phyloP scores from a whole-genome alignment of 2,797 vertebrate genomes.

The Atherinosoma microstoma region DNA sequence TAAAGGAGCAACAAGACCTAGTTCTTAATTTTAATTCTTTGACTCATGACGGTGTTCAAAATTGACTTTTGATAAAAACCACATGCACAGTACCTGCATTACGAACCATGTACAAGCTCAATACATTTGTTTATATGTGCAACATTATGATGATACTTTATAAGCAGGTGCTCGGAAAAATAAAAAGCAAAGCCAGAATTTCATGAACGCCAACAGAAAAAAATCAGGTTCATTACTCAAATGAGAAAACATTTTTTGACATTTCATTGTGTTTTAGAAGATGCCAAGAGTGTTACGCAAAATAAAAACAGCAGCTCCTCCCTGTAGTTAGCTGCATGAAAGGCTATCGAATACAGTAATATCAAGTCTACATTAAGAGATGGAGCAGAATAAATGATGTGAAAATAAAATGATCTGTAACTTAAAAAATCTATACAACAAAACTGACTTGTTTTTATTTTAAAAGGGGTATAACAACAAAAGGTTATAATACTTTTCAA shows the following conservation, averaged over 20 bases:
- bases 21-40: not conserved
- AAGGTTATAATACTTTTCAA: not conserved
- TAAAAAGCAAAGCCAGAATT: not conserved
- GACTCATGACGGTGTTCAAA: not conserved
- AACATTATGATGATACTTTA: not conserved
- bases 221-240: not conserved
- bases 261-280: not conserved
- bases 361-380: no score
- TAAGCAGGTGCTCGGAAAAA: not conserved
- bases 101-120: not conserved
- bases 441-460: not conserved
- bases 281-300: no score
- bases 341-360: no score
- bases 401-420: no score
- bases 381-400: no score
- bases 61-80: not conserved
- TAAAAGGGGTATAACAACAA: not conserved
- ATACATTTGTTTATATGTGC: not conserved
- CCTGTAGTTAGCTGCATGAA: no score
- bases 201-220: no score
- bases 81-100: not conserved
- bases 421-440: not conserved
- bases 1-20: slow-evolving; percentile 1
- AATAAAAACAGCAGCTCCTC: no score
- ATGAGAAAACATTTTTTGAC: not conserved